phyloP scores from a whole-genome alignment of 1,140 invertebrate species.

The Cydia pomonella region DNA sequence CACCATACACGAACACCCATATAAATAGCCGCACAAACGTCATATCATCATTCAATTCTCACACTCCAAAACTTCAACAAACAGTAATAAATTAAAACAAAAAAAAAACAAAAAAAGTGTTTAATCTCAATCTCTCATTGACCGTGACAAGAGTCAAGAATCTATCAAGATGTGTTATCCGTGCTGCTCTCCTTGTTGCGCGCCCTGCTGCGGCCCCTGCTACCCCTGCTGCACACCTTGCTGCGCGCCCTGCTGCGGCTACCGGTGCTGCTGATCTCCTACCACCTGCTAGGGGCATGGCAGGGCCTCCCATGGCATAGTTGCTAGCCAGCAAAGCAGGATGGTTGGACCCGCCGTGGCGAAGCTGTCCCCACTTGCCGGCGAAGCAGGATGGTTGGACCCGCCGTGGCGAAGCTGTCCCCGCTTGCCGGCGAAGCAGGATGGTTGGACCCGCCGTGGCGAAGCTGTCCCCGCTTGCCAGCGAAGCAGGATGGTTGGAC shows the following conservation, averaged over 20 bases:
- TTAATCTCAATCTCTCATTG: slow-evolving; percentile 8
- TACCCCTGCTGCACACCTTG: slow-evolving; percentile 48
- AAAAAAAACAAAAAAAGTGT: slow-evolving; percentile 11
- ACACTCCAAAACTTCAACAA: neutral
- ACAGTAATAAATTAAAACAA: neutral
- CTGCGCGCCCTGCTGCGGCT: slow-evolving; percentile 51
- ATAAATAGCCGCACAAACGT: neutral
- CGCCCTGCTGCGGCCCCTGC: slow-evolving; percentile 51
- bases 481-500: too few species aligned
- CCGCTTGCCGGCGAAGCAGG: neutral
- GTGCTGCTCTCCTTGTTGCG: slow-evolving; percentile 44
- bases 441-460: neutral
- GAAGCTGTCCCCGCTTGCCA: too few species aligned
- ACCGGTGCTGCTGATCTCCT: slow-evolving; percentile 37
- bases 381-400: too few species aligned
- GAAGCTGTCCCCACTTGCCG: too few species aligned
- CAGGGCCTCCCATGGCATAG: neutral
- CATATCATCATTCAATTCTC: neutral
- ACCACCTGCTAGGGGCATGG: neutral
- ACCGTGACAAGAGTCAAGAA: slow-evolving; percentile 33
- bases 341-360: too few species aligned
- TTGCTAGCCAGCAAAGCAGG: neutral
- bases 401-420: slow-evolving; percentile 24
- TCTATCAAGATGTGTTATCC: slow-evolving; percentile 57
- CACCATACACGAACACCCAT: neutral